A percentile compares a stretch with the other conserved stretches of the same genome.
phyloP scores from a whole-genome alignment of 2,888 invertebrate genomes.

The Diabrotica balteata region DNA sequence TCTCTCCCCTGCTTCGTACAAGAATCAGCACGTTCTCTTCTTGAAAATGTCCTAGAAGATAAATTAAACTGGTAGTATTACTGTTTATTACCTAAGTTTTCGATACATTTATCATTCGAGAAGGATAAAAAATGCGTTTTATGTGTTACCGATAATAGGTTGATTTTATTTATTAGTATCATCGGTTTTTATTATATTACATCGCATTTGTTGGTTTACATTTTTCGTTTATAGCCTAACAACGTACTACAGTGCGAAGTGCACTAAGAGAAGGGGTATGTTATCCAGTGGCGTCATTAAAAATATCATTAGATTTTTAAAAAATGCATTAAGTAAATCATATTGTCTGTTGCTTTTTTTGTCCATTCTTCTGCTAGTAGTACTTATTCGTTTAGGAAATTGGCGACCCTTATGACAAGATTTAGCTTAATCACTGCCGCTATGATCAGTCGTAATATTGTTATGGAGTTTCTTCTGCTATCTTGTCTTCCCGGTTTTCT shows the following conservation, averaged over 20 bases:
- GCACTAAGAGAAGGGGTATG: no score
- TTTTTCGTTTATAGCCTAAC: not conserved
- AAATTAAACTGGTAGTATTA: slow-evolving; percentile 8
- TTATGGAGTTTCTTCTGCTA: no score
- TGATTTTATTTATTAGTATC: slow-evolving; percentile 6
- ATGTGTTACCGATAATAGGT: slow-evolving; percentile 4
- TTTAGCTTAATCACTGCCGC: no score
- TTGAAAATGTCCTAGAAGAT: slow-evolving; percentile 7
- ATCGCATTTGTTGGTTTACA: not conserved
- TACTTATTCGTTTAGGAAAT: no score
- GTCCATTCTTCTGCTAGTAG: no score
- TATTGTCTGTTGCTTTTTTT: no score
- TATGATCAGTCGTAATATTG: no score
- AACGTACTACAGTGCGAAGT: not conserved
- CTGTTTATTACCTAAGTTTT: slow-evolving; percentile 2
- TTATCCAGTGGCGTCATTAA: no score
- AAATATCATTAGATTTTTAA: no score
- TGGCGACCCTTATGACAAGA: no score
- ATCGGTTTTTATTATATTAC: not conserved
- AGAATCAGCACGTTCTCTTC: slow-evolving; percentile 10
- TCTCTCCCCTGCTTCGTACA: not conserved
- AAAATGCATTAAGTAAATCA: no score
- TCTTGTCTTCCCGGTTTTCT: no score
- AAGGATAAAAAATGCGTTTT: slow-evolving; percentile 3
- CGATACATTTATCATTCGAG: slow-evolving; percentile 6